Base-by-base conservation (phyloP, 2,113 vertebrate genomes). In the Leucosticte australis region DNA sequence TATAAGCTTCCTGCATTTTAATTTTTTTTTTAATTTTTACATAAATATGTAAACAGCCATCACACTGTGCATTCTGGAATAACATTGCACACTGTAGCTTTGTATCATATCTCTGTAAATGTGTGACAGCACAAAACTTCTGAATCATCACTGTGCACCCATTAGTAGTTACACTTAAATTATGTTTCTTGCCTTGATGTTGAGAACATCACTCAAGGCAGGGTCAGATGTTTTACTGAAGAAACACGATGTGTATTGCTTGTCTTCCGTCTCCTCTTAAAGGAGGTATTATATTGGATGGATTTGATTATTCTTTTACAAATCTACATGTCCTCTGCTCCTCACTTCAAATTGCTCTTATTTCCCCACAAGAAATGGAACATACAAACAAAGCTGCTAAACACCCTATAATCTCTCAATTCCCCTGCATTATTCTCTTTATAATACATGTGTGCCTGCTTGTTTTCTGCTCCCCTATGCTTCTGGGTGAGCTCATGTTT, bases 61-160 rank as follows among this genome's bases (percentile, higher is more conserved):
- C 63, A 76, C 20, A 10, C 3, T 33, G 6, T 39, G 33, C 26
- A 15, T 68, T 86, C 62, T 27, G 47, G 15, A 88, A 4, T n/a
- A 60, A 73, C 39, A 68, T 24, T 33, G 37, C 5, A 47, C 7
- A 65, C 3, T 49, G 13, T 3, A 13, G 21, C 76, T 83, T 78
- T 0, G 0, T 50, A 59, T 35, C 1, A 0, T 23, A 15, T 4
- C 8, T 41, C 53, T 87, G 31, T n/a, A 52, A 60, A 83, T 4
- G 7, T 52, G 13, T 35, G 52, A 42, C 10, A 77, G 26, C 12
- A 33, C 9, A 28, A 12, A 4, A 35, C 12, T 68, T 75, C 77
- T 22, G 17, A 94, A 71, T 4, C 27, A 56, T 15, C 33, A 33
- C 7, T n/a, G 60, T 41, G 33, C 10, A 50, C 13, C 12, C 37